Base-by-base conservation (phyloP, 2,797 vertebrate genomes). In the Melanotaenia pygmaea region DNA sequence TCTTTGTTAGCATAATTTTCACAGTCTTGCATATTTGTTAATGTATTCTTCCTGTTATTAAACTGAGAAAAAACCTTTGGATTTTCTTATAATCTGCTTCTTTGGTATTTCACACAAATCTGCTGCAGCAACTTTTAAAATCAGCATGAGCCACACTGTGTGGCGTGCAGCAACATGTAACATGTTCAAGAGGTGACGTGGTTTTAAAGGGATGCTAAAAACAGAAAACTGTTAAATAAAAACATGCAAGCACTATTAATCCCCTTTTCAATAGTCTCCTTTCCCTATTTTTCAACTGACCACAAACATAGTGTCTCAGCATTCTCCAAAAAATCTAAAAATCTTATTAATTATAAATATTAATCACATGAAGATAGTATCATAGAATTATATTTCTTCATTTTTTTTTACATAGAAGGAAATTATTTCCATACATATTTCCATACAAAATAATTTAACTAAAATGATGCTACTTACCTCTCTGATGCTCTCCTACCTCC, bases 381-480 rank as follows among this genome's bases (percentile, higher is more conserved):
- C 16, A 7, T 45, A 47, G 2, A 47, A 47, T n/a, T n/a, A n/a
- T 20, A 20, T 45, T 47, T 3, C 45, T 47, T 47, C 6, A 5
- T 3, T 22, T 8, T 3, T 3, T 8, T 20, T 50, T 34, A 34
- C 32, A 34, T 34, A 34, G 7, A 34, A 34, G 5, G 32, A 34
- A 3, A 3, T 22, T 8, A 8, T 30, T 64, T 20, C 40, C 2
- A 9, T 59, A 28, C 28, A 20, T 57, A 3, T 54, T 51, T 10
- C 18, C 60, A 3, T 34, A 34, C 32, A 40, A 5, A 28, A 38
- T 0, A 66, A 65, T 34, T 34, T 1, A 45, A 35, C 0, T n/a
- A 47, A 64, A 69, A 74, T 4, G 47, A 16, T 30, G 14, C 8
- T 30, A 82, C 88, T 89, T 60, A 91, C 92, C 30, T 73, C 10